These are phyloP conservation scores for Alfaro cultratus DNA, from an alignment of 2,797 vertebrate genomes.

Conservation along the genomic window DNA sequence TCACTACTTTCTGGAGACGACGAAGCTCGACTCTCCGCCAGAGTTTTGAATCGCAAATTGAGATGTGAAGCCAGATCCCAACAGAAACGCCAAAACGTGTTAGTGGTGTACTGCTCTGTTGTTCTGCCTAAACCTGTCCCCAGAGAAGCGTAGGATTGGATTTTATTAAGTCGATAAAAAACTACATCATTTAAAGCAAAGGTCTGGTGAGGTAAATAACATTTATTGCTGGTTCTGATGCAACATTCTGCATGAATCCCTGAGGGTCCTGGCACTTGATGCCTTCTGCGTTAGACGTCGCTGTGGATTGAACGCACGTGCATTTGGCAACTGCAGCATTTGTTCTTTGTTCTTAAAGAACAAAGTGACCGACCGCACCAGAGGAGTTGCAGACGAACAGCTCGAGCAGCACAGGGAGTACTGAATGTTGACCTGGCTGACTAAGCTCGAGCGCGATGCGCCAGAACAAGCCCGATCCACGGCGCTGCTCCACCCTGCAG, in stretches of 20 bases:
- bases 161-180: neutral
- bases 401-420: neutral
- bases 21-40: slow-evolving; percentile 31
- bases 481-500: neutral
- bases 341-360: too few relatives aligned
- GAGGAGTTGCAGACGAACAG: neutral
- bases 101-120: neutral
- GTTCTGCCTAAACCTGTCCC: slow-evolving; percentile 45
- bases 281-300: neutral
- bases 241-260: neutral
- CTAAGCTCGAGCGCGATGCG: neutral
- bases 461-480: neutral
- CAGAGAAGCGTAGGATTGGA: slow-evolving; percentile 18
- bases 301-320: neutral
- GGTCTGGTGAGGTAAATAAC: neutral
- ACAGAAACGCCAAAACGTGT: neutral
- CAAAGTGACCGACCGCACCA: neutral
- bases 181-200: neutral
- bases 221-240: neutral
- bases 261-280: neutral
- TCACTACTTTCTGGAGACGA: neutral
- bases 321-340: neutral
- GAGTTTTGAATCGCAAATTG: neutral
- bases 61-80: slow-evolving; percentile 35
- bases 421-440: neutral